Evolutionary conservation across 2,797 vertebrate species (phyloP).

Genomic region (Schizopygopsis malacanthus): DNA sequence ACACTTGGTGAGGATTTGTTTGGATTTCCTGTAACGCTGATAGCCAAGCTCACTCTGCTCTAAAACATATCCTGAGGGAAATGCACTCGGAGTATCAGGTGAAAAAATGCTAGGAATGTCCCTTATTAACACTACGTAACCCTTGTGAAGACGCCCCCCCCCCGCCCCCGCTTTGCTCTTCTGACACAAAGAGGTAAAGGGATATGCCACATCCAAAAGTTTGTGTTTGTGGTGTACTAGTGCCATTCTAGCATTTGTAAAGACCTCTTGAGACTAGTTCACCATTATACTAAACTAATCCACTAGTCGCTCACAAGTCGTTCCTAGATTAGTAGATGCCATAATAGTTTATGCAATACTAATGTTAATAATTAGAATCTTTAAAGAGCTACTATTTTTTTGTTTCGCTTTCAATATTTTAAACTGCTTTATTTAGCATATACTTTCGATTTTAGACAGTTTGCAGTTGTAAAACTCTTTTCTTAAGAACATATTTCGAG

Average conservation of each 20-base stretch:
- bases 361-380: background rate
- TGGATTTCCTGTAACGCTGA: constrained; percentile 55
- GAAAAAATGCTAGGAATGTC: constrained; percentile 72
- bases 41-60: constrained; percentile 45
- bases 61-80: constrained; percentile 58
- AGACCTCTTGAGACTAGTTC: background rate
- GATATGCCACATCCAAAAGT: constrained; percentile 16
- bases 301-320: background rate
- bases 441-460: background rate
- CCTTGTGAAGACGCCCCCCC: constrained; percentile 40
- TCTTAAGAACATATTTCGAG: background rate
- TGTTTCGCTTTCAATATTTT: background rate
- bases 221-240: background rate
- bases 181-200: constrained; percentile 1
- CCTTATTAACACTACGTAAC: constrained; percentile 48
- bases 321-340: background rate
- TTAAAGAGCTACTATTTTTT: background rate
- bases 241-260: background rate
- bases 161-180: background rate
- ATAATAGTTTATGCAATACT: background rate
- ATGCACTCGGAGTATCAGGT: constrained; percentile 11
- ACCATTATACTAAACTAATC: background rate
- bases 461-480: background rate
- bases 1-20: constrained; percentile 30
- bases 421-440: background rate